Conservation (phyloP, 2,797 vertebrate genomes). For the Tolypeutes matacus region DNA sequence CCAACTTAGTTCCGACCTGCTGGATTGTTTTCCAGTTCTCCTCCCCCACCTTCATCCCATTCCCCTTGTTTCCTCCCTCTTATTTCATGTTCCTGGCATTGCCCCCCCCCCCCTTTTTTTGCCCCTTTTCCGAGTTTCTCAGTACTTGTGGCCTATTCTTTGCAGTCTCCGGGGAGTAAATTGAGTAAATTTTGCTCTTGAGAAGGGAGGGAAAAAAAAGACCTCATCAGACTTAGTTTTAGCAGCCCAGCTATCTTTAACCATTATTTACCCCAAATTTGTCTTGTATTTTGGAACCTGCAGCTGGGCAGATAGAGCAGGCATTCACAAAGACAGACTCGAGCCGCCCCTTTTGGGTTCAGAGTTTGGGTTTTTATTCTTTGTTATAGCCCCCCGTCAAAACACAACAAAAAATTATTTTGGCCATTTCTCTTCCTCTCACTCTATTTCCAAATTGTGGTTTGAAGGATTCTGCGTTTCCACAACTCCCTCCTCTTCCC, state of each 20-base stretch:
- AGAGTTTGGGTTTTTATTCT: neutral
- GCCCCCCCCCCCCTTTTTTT: neutral
- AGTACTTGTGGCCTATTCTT: conserved; percentile 13
- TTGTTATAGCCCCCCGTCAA: neutral
- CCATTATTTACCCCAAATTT: neutral
- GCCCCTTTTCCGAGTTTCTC: neutral
- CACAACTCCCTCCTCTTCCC: neutral
- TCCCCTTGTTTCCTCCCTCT: conserved; percentile 66
- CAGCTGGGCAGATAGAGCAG: neutral
- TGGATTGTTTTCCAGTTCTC: neutral
- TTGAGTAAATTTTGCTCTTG: neutral
- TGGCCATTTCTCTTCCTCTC: neutral
- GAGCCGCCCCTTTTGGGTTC: neutral
- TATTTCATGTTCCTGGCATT: neutral
- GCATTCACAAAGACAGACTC: neutral
- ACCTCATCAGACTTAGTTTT: neutral
- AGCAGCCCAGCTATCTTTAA: neutral
- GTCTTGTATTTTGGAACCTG: conserved; percentile 35
- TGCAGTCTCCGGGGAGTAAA: neutral
- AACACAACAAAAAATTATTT: too few species aligned
- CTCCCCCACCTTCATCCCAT: neutral
- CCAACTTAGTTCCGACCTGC: conserved; percentile 26
- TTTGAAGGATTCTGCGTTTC: neutral
- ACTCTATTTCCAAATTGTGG: conserved; percentile 17
- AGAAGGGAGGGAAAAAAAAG: neutral